Percentiles rank a stretch among this genome's conserved stretches.
Evolutionary conservation across 2,888 invertebrate genomes (phyloP).

Genomic region (Blastobasis lacticolella): DNA sequence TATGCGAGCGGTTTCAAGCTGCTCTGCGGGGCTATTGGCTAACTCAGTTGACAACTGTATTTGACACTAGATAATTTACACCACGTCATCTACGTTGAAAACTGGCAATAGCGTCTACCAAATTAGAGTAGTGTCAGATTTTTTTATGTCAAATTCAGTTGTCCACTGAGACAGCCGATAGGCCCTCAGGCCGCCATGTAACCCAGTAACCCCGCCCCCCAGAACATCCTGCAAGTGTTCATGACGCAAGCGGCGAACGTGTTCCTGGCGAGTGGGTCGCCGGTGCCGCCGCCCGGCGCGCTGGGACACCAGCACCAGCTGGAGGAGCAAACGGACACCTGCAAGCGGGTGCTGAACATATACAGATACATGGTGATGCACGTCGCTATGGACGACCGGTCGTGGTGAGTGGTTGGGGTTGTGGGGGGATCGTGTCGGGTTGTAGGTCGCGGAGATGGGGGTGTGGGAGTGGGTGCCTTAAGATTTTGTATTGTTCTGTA

Average conservation of each 20-base stretch:
- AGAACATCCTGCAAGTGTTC: slow-evolving; percentile 89
- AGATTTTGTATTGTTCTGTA: too few species aligned
- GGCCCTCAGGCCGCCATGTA: too few species aligned
- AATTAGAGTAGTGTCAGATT: too few species aligned
- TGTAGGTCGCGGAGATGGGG: background rate
- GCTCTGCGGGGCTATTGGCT: too few species aligned
- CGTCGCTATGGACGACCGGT: slow-evolving; percentile 91
- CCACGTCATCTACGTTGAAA: too few species aligned
- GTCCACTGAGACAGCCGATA: too few species aligned
- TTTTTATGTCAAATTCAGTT: too few species aligned
- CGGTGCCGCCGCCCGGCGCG: slow-evolving; percentile 63
- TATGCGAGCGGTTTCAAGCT: too few species aligned
- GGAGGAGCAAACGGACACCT: slow-evolving; percentile 96
- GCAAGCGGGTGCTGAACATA: slow-evolving; percentile 95
- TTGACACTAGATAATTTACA: too few species aligned
- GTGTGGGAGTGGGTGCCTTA: too few species aligned
- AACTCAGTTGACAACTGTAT: too few species aligned
- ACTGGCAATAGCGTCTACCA: too few species aligned
- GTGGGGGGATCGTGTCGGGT: background rate
- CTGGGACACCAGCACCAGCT: slow-evolving; percentile 77
- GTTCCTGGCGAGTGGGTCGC: slow-evolving; percentile 82
- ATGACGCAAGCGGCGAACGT: slow-evolving; percentile 97
- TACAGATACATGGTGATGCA: slow-evolving; percentile 98
- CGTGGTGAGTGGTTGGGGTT: slow-evolving; percentile 78
- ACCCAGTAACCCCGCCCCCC: slow-evolving; percentile 13